Evolutionary conservation across 2,888 invertebrate genomes (phyloP).

Genomic region (Linyphia triangularis): DNA sequence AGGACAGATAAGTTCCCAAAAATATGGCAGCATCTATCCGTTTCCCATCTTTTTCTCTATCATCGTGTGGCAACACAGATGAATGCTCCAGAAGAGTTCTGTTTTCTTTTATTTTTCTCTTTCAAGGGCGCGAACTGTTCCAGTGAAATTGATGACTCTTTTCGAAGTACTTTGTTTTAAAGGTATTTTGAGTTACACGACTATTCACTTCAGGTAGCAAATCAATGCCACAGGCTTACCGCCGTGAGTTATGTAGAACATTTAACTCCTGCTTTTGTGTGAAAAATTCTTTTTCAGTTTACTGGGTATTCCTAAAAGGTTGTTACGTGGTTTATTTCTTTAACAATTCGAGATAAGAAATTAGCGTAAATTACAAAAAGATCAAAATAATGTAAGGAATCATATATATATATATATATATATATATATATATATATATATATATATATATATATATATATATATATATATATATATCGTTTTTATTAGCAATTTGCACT

Average conservation of each 20-base stretch:
- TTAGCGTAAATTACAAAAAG: too few species aligned
- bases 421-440: too few species aligned
- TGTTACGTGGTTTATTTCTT: too few species aligned
- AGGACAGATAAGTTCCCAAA: conserved; percentile 19
- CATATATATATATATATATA: too few species aligned
- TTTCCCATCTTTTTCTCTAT: conserved; percentile 51
- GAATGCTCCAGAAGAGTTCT: conserved; percentile 18
- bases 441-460: too few species aligned
- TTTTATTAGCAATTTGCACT: too few species aligned
- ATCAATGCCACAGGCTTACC: conserved; percentile 34
- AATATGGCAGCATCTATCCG: conserved; percentile 36
- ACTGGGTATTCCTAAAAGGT: too few species aligned
- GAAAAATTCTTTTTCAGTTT: too few species aligned
- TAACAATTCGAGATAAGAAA: too few species aligned
- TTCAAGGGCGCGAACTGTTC: not conserved
- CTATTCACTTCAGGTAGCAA: conserved; percentile 40
- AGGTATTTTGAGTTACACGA: conserved; percentile 49
- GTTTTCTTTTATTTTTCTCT: not conserved
- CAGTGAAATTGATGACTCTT: conserved; percentile 56
- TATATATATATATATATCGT: too few species aligned
- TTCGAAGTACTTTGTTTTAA: conserved; percentile 45
- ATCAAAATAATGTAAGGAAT: too few species aligned
- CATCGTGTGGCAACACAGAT: conserved; percentile 11
- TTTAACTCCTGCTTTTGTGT: not conserved
- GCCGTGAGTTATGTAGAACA: not conserved